A percentile compares a stretch with the other conserved stretches of the same genome.
phyloP scores from a whole-genome alignment of 2,113 vertebrate species.

The Nesospiza acunhae region DNA sequence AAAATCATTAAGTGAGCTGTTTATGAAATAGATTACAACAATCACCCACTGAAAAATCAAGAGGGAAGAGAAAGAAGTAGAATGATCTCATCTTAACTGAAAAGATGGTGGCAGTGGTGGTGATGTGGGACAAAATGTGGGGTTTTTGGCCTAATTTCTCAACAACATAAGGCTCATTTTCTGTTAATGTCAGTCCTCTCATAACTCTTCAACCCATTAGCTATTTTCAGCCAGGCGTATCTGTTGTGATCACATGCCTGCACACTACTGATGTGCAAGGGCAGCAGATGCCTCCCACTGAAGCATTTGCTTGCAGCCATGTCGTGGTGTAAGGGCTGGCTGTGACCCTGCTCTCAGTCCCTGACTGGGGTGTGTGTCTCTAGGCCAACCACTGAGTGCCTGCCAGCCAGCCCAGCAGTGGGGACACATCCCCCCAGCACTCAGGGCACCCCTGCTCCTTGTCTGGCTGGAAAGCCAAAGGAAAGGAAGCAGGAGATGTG shows the following conservation, averaged over 20 bases:
- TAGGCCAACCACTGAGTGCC: neutral
- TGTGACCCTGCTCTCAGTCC: neutral
- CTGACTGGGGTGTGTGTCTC: neutral
- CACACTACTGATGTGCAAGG: neutral
- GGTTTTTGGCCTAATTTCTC: neutral
- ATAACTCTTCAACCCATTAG: neutral
- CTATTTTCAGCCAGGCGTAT: neutral
- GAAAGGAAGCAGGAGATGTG: neutral
- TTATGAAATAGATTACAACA: neutral
- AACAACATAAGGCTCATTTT: neutral
- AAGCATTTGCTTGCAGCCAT: neutral
- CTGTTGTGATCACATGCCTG: constrained; percentile 19
- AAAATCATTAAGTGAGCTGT: neutral
- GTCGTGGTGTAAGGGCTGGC: neutral
- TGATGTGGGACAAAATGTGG: neutral
- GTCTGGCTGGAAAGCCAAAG: neutral
- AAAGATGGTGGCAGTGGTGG: neutral
- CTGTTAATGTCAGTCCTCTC: neutral
- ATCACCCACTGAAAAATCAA: neutral
- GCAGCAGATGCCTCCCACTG: neutral
- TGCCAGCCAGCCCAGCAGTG: neutral
- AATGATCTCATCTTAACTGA: neutral
- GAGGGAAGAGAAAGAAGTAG: neutral
- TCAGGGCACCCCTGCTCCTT: neutral
- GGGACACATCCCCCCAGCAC: neutral